Percentiles rank a stretch among this genome's conserved stretches.
Evolutionary conservation across 2,113 vertebrate genomes (phyloP).

Genomic region (Alethe diademata): DNA sequence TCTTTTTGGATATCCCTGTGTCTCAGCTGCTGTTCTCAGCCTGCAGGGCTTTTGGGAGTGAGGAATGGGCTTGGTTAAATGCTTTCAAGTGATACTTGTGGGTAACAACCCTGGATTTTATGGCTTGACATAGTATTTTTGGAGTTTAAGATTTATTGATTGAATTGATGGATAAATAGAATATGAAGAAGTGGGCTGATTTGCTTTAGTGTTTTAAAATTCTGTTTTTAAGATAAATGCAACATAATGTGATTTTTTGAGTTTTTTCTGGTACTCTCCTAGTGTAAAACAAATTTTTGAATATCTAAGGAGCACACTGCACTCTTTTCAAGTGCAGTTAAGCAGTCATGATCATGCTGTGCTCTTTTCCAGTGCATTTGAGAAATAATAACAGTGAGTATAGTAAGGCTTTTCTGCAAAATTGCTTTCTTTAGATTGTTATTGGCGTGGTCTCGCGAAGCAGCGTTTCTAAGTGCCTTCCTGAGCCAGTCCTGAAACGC

Average conservation of each 20-base stretch:
- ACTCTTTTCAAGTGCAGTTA: background rate
- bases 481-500: background rate
- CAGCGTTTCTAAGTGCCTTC: background rate
- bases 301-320: background rate
- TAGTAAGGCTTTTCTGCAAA: background rate
- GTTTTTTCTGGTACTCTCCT: background rate
- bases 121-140: background rate
- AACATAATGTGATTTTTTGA: background rate
- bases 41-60: background rate
- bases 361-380: background rate
- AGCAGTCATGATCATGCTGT: background rate
- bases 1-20: background rate
- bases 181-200: background rate
- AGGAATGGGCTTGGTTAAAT: background rate
- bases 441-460: fast-evolving
- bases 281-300: background rate
- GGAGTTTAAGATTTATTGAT: background rate
- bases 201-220: background rate
- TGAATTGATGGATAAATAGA: background rate
- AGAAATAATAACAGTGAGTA: background rate
- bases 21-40: background rate
- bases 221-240: background rate
- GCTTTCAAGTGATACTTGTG: background rate
- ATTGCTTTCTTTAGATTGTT: background rate
- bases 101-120: background rate